Percentiles rank a stretch among this genome's conserved stretches.
phyloP scores from a whole-genome alignment of 2,113 vertebrate genomes.

The Hypomesus transpacificus region DNA sequence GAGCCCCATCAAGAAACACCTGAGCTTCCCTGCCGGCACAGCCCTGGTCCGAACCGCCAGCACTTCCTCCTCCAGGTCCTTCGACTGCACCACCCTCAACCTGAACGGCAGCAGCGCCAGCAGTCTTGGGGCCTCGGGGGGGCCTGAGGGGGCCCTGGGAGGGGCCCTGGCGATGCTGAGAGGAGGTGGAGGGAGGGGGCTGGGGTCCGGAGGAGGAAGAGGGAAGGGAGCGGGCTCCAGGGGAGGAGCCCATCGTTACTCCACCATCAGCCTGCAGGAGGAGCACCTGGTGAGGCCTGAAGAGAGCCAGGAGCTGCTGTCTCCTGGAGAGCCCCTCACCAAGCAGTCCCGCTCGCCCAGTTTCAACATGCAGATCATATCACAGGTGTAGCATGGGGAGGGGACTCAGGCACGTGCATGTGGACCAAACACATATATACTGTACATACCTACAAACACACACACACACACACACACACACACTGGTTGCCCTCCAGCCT shows the following conservation, averaged over 20 bases:
- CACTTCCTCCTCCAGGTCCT: conserved; percentile 94
- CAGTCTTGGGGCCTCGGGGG: not conserved
- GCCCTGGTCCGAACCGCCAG: conserved; percentile 89
- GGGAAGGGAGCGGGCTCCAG: conserved; percentile 66
- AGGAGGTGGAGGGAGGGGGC: conserved; percentile 63
- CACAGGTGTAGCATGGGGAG: conserved; percentile 82
- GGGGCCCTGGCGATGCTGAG: conserved; percentile 45
- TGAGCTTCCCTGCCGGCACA: conserved; percentile 82
- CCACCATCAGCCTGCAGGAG: conserved; percentile 93
- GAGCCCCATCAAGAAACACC: conserved; percentile 89
- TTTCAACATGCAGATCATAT: conserved; percentile 99
- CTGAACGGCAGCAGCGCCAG: conserved; percentile 76
- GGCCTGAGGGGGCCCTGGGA: conserved; percentile 29
- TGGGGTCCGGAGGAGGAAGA: conserved; percentile 54
- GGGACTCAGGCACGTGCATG: conserved; percentile 20
- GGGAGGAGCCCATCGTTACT: conserved; percentile 82
- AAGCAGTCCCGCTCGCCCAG: conserved; percentile 97
- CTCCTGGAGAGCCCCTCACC: conserved; percentile 85
- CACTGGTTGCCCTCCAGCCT: not conserved
- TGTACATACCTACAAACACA: conserved; percentile 23
- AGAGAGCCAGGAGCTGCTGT: conserved; percentile 81
- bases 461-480: not conserved
- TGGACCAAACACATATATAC: conserved; percentile 31
- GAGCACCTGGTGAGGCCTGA: conserved; percentile 82
- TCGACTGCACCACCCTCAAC: conserved; percentile 88